Evolutionary conservation across 2,888 invertebrate genomes (phyloP).

Genomic region (Trachelus tabidus): DNA sequence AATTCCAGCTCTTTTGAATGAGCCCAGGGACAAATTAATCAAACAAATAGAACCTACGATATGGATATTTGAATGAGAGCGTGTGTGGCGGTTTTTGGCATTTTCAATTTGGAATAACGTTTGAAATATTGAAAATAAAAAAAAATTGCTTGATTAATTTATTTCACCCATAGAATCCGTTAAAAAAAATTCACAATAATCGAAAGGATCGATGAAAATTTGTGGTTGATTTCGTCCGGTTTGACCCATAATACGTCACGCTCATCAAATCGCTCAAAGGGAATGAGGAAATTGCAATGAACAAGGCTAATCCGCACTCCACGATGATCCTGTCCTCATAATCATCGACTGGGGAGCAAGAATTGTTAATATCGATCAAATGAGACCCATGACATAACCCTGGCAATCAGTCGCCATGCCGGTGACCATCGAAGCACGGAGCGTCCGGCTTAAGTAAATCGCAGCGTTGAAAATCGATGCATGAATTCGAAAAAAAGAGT

Average conservation of each 20-base stretch:
- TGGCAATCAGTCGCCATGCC: background rate
- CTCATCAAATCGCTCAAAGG: constrained; percentile 19
- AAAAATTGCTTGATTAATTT: too few relatives aligned
- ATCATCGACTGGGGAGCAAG: constrained; percentile 2
- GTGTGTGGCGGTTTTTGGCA: too few relatives aligned
- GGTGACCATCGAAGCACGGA: background rate
- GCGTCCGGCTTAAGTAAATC: background rate
- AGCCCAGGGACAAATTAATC: too few relatives aligned
- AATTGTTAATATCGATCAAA: background rate
- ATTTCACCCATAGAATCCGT: too few relatives aligned
- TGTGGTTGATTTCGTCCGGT: too few relatives aligned
- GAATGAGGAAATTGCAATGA: constrained; percentile 38
- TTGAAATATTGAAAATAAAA: too few relatives aligned
- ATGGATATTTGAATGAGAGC: too few relatives aligned
- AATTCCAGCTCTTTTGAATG: too few relatives aligned
- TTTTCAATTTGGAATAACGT: too few relatives aligned
- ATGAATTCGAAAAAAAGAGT: constrained; percentile 4
- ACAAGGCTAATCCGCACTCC: constrained; percentile 21
- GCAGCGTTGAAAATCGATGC: constrained; percentile 2
- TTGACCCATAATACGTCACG: background rate
- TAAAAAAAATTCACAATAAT: too few relatives aligned
- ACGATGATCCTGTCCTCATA: constrained; percentile 16
- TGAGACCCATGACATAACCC: background rate
- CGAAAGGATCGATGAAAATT: too few relatives aligned
- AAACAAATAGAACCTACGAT: too few relatives aligned